These are phyloP conservation scores for Drosophila birchii DNA, from an alignment of 2,888 invertebrate species.

Conservation along the genomic window DNA sequence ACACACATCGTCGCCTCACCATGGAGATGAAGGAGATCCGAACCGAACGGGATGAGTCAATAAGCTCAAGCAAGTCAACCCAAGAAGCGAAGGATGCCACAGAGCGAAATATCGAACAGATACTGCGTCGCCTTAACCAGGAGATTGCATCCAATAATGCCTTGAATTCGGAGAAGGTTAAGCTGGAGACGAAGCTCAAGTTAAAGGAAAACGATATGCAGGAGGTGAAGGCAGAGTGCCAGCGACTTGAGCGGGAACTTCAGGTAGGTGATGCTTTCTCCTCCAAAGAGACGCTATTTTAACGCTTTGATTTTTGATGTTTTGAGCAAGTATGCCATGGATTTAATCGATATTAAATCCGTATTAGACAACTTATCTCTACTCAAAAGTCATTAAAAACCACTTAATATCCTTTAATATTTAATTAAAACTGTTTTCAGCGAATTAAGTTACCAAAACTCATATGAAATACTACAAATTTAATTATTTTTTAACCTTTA, in stretches of 20 bases:
- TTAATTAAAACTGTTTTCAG: neutral
- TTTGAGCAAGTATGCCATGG: neutral
- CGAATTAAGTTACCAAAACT: no score
- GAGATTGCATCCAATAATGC: constrained; percentile 83
- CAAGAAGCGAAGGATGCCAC: constrained; percentile 81
- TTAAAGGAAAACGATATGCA: constrained; percentile 82
- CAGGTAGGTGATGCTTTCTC: constrained; percentile 59
- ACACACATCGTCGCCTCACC: constrained; percentile 83
- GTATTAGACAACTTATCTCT: neutral
- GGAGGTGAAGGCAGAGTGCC: constrained; percentile 70
- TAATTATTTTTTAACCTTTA: neutral
- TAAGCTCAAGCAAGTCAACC: constrained; percentile 77
- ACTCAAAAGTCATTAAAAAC: neutral
- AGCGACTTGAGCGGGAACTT: constrained; percentile 80
- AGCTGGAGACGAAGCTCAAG: constrained; percentile 68
- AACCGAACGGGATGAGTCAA: constrained; percentile 81
- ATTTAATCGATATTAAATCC: neutral
- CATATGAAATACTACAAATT: neutral
- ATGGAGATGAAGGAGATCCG: constrained; percentile 82
- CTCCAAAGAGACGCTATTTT: neutral
- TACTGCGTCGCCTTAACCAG: constrained; percentile 79
- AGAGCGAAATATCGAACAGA: constrained; percentile 81
- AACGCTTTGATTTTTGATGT: neutral
- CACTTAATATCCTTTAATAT: neutral
- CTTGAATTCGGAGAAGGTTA: constrained; percentile 75